phyloP scores from a whole-genome alignment of 2,888 invertebrate genomes.

The Silvanus unidentatus region DNA sequence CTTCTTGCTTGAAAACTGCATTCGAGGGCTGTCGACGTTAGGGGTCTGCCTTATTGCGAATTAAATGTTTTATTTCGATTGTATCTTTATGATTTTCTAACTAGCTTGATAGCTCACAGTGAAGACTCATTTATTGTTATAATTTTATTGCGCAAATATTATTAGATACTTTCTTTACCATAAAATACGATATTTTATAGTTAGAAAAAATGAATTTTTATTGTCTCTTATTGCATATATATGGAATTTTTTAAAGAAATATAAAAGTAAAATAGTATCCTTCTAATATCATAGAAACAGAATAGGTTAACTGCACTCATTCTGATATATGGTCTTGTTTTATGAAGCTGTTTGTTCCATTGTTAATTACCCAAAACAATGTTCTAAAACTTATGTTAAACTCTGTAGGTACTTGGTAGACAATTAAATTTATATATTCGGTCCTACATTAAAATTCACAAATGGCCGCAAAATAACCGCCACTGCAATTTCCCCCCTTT shows the following conservation, averaged over 20 bases:
- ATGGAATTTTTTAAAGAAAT: too few species aligned
- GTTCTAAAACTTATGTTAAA: slow-evolving; percentile 7
- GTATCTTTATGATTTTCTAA: slow-evolving; percentile 6
- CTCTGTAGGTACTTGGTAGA: slow-evolving; percentile 16
- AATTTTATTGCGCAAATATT: too few species aligned
- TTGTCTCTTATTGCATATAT: too few species aligned
- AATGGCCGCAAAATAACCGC: slow-evolving; percentile 13
- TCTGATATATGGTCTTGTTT: too few species aligned
- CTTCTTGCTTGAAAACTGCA: not conserved
- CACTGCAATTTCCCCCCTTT: slow-evolving; percentile 13
- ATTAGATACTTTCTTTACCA: too few species aligned
- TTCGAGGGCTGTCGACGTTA: not conserved
- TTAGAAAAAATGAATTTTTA: too few species aligned
- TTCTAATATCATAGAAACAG: too few species aligned
- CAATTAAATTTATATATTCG: slow-evolving; percentile 22
- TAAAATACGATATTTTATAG: too few species aligned
- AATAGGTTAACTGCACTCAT: too few species aligned
- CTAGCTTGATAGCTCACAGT: not conserved
- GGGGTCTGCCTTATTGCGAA: slow-evolving; percentile 9
- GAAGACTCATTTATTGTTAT: not conserved
- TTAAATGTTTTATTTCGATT: slow-evolving; percentile 12
- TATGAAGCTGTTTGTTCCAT: too few species aligned
- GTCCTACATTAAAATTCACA: slow-evolving; percentile 9
- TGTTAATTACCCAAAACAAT: slow-evolving; percentile 9
- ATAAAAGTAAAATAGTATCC: too few species aligned